A percentile compares a stretch with the other conserved stretches of the same genome.
These are phyloP conservation scores for Petrolisthes cinctipes DNA, from an alignment of 2,888 invertebrate genomes.

Conservation along the genomic window DNA sequence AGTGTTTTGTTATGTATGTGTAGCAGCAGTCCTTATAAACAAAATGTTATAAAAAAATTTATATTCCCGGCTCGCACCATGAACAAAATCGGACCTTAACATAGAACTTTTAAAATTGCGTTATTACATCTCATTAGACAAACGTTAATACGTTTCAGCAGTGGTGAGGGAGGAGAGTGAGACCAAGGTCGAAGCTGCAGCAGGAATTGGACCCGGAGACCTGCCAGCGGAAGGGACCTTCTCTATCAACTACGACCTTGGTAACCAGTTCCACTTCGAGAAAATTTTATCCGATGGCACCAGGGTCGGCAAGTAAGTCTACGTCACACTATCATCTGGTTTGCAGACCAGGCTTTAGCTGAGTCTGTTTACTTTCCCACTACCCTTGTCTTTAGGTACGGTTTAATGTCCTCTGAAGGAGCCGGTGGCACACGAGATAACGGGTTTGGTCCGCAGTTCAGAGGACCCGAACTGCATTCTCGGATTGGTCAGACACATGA, in stretches of 20 bases:
- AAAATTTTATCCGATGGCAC: constrained; percentile 49
- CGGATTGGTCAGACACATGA: background rate
- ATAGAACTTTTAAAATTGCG: too few relatives aligned
- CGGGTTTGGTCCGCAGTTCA: background rate
- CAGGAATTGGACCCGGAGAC: background rate
- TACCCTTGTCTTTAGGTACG: background rate
- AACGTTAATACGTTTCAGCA: too few relatives aligned
- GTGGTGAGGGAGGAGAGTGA: too few relatives aligned
- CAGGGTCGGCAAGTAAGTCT: constrained; percentile 58
- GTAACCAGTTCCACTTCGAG: constrained; percentile 57
- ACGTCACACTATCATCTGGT: background rate
- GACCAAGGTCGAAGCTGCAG: too few relatives aligned
- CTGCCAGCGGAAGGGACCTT: constrained; percentile 37
- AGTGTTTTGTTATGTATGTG: too few relatives aligned
- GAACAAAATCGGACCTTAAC: too few relatives aligned
- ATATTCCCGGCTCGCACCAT: too few relatives aligned
- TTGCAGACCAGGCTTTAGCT: background rate
- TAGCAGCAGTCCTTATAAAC: too few relatives aligned
- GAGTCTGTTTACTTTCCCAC: background rate
- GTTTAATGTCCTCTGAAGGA: background rate
- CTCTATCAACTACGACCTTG: constrained; percentile 60
- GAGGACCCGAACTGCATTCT: background rate
- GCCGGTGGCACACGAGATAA: too few relatives aligned
- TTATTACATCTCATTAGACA: too few relatives aligned
- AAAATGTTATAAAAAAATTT: too few relatives aligned